Evolutionary conservation across 2,113 vertebrate species (phyloP), one percentile per base, ranked within the genome.

Genomic region (Pedionomus torquatus): DNA sequence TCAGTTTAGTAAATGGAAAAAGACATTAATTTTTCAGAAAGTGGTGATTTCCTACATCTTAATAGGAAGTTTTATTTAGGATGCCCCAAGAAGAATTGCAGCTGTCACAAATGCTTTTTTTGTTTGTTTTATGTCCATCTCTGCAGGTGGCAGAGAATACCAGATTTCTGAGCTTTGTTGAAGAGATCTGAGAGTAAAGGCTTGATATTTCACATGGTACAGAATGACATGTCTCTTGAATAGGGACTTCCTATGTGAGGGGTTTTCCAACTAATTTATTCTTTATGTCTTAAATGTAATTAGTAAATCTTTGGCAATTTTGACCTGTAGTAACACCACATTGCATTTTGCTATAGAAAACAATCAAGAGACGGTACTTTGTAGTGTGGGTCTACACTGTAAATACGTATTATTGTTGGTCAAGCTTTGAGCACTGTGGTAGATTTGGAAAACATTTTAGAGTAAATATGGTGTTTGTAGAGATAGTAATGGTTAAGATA

Each of bases 171-270:
- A 55, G 11, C 26, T 90, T 76, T 71, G 12, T 15, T 5, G 2
- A 61, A 68, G 39, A 69, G 31, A 41, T 46, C 33, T 86, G 39
- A 28, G 35, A 43, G 28, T 31, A 11, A 26, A 83, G 21, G 7
- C 17, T 48, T 48, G 17, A 33, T 10, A 5, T 13, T 16, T 5
- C 15, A 6, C 0, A 0, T 51, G 57, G 21, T 30, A 10, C 25
- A 52, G 60, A 77, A 54, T 30, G 26, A 19, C 30, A 7, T 4
- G 3, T 35, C n/a, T 79, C 24, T 65, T 24, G 52, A 60, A 46
- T 2, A 20, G 11, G 16, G 26, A 24, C 17, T 68, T 70, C 28
- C 20, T 5, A 0, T 51, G 12, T 0, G 1, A 17, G 3, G 2
- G 8, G 31, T n/a, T 76, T 95, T 39, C 13, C 25, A 64, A 13